These are phyloP conservation scores for Corythaeola cristata DNA, from an alignment of 2,113 vertebrate species.

Conservation along the genomic window DNA sequence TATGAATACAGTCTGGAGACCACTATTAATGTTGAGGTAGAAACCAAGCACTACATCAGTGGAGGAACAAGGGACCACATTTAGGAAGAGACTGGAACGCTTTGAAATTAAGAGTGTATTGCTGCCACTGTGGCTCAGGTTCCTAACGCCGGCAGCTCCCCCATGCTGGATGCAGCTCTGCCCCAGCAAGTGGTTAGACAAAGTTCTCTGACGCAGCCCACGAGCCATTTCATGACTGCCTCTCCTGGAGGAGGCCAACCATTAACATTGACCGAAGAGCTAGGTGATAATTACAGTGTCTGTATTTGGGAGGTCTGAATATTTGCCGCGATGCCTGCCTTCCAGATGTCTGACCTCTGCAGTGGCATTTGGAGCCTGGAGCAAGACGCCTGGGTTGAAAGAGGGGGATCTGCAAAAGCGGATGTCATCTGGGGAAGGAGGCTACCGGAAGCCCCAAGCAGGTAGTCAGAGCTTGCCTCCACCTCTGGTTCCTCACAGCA, in stretches of 20 bases:
- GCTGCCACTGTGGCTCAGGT: background rate
- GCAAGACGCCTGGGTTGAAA: background rate
- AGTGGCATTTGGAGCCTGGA: background rate
- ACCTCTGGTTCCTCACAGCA: background rate
- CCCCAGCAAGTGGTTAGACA: fast-evolving
- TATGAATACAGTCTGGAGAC: background rate
- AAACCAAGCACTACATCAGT: background rate
- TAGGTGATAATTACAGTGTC: background rate
- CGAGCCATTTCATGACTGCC: background rate
- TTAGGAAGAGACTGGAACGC: background rate
- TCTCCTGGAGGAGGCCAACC: background rate
- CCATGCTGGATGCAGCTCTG: background rate
- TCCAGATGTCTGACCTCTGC: background rate
- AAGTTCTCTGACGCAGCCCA: fast-evolving
- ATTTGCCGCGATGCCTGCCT: background rate
- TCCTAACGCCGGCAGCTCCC: background rate
- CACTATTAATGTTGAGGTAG: background rate
- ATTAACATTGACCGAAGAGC: background rate
- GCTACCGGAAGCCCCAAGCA: background rate
- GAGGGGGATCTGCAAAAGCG: background rate
- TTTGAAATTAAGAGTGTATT: background rate
- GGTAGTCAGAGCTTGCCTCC: background rate
- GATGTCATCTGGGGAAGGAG: background rate
- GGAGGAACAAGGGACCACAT: background rate
- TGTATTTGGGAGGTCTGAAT: background rate